Base-by-base conservation (phyloP, 1,140 invertebrate species). In the Helicoverpa armigera region DNA sequence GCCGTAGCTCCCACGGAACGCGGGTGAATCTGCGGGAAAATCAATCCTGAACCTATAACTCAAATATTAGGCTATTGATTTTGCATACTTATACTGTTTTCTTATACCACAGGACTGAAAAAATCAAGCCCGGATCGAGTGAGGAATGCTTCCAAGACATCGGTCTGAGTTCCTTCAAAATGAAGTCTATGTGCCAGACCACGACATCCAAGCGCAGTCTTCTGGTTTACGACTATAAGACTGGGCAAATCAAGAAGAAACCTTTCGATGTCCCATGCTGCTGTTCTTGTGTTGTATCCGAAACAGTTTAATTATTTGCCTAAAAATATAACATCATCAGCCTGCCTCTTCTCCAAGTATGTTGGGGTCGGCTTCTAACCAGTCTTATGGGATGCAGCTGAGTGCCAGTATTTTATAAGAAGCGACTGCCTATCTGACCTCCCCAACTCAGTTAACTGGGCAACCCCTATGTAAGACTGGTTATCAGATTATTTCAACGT, bases 91-190 rank as follows among this genome's bases (percentile, higher is more conserved):
- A 48, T 48, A 43, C 3, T 29, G 1, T 53, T 53, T 70, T 53
- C 18, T 69, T 51, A 53, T 29, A 3, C 18, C 5, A 29, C 50
- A 70, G 67, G 48, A 2, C 23, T 3, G 18, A 70, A 0, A 14
- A 53, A 53, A 70, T 70, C 29, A 3, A 23, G 0, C 16, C 0
- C 1, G 48, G 9, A 2, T 48, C 35, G 3, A 23, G n/a, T 13
- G 16, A 23, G 13, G 2, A 70, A 48, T 70, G 67, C 50, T 70
- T 70, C 67, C 16, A 51, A 13, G 16, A 70, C 48, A 14, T 70
- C 3, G 16, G 13, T 3, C 7, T 70, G 18, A 13, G 3, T 7
- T 7, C 16, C 3, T 70, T 51, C n/a, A 14, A 53, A 12, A 53
- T 53, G 50, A 53, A 29, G 14, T 70, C 50, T 1, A 14, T 3